phyloP scores from a whole-genome alignment of 2,797 vertebrate genomes.

The Limnodromus scolopaceus region DNA sequence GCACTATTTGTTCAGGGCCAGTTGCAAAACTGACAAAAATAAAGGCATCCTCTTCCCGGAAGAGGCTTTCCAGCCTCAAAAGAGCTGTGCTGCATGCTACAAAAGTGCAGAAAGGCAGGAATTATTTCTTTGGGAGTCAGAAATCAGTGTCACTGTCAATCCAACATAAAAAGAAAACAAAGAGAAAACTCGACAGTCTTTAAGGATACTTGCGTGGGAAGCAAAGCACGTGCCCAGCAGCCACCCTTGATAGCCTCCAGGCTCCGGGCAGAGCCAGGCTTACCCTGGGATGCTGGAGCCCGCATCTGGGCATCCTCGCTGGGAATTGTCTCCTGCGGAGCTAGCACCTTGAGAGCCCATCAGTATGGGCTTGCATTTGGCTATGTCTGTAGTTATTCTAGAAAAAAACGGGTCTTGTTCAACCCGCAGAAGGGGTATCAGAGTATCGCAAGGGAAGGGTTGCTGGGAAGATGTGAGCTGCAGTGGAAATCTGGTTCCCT shows the following conservation, averaged over 20 bases:
- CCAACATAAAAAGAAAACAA: not conserved
- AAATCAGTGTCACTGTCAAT: not conserved
- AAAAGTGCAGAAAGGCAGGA: not conserved
- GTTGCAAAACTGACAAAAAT: not conserved
- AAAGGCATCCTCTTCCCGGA: not conserved
- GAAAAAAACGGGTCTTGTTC: not conserved
- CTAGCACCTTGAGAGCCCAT: not conserved
- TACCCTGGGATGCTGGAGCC: not conserved
- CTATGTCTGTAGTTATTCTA: fast-evolving
- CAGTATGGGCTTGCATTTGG: fast-evolving
- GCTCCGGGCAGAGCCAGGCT: not conserved
- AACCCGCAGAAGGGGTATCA: fast-evolving
- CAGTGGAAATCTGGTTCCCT: not conserved
- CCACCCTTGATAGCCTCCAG: not conserved
- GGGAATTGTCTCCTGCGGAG: fast-evolving
- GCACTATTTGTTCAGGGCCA: not conserved
- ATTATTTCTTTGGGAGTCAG: not conserved
- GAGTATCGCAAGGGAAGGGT: not conserved
- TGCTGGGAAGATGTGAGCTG: not conserved
- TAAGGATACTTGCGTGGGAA: not conserved
- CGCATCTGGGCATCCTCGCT: fast-evolving
- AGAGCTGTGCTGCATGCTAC: too few relatives aligned
- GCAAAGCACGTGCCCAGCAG: not conserved
- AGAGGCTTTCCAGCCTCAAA: not conserved
- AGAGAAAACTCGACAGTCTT: not conserved